These are phyloP conservation scores for pig (Sus scrofa) DNA, from an alignment of 2,113 vertebrate species.

Conservation along the genomic window DNA sequence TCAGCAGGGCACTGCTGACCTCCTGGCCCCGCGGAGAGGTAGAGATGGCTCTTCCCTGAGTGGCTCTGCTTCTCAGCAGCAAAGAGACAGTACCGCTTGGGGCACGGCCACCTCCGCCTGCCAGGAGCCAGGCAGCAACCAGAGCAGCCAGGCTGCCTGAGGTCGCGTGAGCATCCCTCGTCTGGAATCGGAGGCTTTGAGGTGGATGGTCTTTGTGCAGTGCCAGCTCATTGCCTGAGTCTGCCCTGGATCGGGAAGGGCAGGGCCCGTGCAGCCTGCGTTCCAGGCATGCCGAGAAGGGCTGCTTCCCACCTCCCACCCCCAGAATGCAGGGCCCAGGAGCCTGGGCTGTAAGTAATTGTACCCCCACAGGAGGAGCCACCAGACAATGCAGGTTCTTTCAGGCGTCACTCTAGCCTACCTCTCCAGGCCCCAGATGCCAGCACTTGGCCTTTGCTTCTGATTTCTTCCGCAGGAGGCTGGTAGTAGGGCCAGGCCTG, in stretches of 20 bases:
- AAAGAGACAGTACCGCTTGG: rapidly evolving
- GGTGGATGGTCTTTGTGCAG: not conserved
- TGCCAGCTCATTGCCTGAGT: not conserved
- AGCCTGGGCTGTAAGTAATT: not conserved
- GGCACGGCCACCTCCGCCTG: not conserved
- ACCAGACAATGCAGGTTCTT: not conserved
- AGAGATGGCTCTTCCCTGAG: not conserved
- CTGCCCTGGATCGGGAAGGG: not conserved
- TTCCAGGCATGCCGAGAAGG: not conserved
- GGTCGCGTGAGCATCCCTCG: not conserved
- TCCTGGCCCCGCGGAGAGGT: not conserved
- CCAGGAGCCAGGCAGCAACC: not conserved
- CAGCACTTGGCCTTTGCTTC: not conserved
- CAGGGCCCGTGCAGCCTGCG: not conserved
- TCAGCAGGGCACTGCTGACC: not conserved
- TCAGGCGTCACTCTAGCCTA: not conserved
- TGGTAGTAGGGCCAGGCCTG: rapidly evolving
- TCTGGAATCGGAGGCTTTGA: not conserved
- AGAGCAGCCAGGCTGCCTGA: not conserved
- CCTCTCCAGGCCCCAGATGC: not conserved
- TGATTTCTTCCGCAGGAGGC: not conserved
- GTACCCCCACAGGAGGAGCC: not conserved
- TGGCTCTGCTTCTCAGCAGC: not conserved
- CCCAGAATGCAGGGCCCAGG: not conserved
- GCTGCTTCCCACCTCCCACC: not conserved